These are phyloP conservation scores for Oxyura jamaicensis DNA, from an alignment of 2,113 vertebrate genomes.

Conservation along the genomic window DNA sequence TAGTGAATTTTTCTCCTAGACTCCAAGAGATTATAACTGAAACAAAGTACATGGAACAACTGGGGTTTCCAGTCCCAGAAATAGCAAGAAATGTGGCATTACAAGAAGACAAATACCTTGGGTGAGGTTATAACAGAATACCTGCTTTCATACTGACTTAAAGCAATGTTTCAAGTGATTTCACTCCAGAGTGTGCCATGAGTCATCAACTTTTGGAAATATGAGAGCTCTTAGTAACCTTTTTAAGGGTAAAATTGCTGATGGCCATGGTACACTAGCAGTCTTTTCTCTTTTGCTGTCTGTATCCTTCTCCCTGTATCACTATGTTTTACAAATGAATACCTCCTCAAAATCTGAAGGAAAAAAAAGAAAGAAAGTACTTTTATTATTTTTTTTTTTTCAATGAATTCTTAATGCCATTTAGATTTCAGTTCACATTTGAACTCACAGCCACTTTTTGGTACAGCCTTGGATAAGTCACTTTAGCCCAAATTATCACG, in stretches of 20 bases:
- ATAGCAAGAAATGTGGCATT: slow-evolving; percentile 81
- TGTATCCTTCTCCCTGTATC: neutral
- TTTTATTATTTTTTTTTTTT: neutral
- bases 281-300: neutral
- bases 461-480: neutral
- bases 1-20: slow-evolving; percentile 84
- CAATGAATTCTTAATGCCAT: neutral
- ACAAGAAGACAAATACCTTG: slow-evolving; percentile 83
- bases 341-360: neutral
- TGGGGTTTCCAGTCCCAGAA: slow-evolving; percentile 82
- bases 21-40: slow-evolving; percentile 87
- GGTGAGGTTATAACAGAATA: slow-evolving; percentile 67
- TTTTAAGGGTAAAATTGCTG: neutral
- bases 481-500: neutral
- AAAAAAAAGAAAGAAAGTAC: neutral
- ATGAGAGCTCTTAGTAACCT: neutral
- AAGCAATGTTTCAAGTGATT: neutral
- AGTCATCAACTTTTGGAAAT: neutral
- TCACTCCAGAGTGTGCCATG: neutral
- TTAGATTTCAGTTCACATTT: neutral
- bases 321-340: neutral
- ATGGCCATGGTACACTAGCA: neutral
- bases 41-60: slow-evolving; percentile 83
- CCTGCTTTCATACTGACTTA: neutral
- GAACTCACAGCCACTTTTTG: neutral